Evolutionary conservation across 2,888 invertebrate genomes (phyloP).

Genomic region (Athalia cordata): DNA sequence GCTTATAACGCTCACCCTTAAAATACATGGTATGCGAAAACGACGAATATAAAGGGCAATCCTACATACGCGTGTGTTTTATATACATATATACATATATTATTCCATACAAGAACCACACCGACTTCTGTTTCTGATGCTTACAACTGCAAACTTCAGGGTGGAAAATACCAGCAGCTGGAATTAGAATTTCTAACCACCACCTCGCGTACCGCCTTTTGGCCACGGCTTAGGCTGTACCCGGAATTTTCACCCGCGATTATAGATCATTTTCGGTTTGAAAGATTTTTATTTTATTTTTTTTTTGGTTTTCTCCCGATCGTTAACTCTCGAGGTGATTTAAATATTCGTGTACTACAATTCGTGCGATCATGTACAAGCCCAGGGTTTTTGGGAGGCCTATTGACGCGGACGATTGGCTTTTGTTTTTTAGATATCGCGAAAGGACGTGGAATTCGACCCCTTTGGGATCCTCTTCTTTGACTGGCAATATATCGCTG

Average conservation of each 20-base stretch:
- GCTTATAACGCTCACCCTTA: slow-evolving; percentile 58
- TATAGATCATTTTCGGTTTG: not conserved
- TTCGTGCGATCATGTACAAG: not conserved
- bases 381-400: not conserved
- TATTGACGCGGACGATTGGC: slow-evolving; percentile 18
- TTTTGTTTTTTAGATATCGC: slow-evolving; percentile 30
- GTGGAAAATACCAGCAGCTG: slow-evolving; percentile 36
- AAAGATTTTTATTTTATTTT: not conserved
- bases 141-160: not conserved
- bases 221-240: not conserved
- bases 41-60: slow-evolving; percentile 37
- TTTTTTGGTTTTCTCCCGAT: not conserved
- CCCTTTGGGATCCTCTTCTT: slow-evolving; percentile 24
- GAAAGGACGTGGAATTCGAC: slow-evolving; percentile 31
- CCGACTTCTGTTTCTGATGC: slow-evolving; percentile 8
- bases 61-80: slow-evolving; percentile 34
- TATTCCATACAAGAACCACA: too few species aligned
- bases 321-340: too few species aligned
- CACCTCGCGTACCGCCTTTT: not conserved
- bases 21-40: slow-evolving; percentile 69
- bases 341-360: too few species aligned
- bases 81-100: not conserved
- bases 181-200: slow-evolving; percentile 39
- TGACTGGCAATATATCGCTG: slow-evolving; percentile 33
- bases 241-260: not conserved